Evolutionary conservation across 1,140 invertebrate species (phyloP), one percentile per base, ranked within the genome.

Genomic region (Dendroctonus ponderosae): DNA sequence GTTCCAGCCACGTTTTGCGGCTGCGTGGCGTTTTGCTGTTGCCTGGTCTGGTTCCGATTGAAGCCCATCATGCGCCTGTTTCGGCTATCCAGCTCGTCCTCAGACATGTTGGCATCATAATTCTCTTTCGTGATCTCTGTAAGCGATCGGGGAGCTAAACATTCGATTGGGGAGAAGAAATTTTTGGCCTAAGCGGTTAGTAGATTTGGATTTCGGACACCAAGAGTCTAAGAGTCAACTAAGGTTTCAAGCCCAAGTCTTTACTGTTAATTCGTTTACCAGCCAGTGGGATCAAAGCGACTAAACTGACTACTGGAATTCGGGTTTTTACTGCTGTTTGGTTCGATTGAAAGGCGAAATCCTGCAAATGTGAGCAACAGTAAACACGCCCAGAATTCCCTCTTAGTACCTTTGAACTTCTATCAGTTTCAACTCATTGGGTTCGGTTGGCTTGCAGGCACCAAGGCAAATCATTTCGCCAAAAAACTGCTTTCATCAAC

Each of bases 91-190:
- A 79, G 63, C 72, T 85, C 83, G 70, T 85, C 83, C 72, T 84
- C 83, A 71, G 80, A 81, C 76, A 79, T 75, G 75, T 80, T 85
- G 12, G 79, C 81, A 67, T 87, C 85, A 68, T 84, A 85, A 66
- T 88, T 86, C 79, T 94, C 91, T 85, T 92, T 91, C 71, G 91
- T 94, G 75, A 95, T 94, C 87, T 94, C 92, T 86, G 83, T 76
- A 83, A 88, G 85, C 60, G 66, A 68, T 81, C 77, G 77, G 70
- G 76, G 77, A 48, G 75, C 76, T 79, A 75, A 64, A 70, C 49
- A 72, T 77, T 72, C 54, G 53, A 15, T 62, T 43, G 59, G 50
- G 66, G 44, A 71, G 66, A 65, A 12, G 41, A 67, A 69, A 69
- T 71, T 52, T 60, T 62, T 62, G 53, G 71, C 71, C 73, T 75